Evolutionary conservation across 2,797 vertebrate species (phyloP), one percentile per base, ranked within the genome.

Genomic region (Eospalax fontanierii): DNA sequence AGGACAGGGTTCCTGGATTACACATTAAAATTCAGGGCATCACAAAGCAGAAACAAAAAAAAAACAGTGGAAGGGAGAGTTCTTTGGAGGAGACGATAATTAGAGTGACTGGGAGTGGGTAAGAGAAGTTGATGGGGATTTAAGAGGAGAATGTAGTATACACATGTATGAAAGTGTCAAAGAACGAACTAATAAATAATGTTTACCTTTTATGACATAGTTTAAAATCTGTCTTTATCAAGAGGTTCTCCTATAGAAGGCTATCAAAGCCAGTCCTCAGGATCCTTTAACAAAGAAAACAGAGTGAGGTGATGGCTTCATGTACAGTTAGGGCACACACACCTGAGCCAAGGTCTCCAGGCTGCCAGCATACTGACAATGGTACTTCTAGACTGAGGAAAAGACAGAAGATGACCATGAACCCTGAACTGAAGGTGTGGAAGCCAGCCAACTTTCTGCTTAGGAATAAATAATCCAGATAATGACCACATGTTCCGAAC

Each of bases 211-310:
- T 93, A 97, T 98, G 96, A 97, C 79, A 98, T 91, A 97, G 91
- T 98, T 98, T 97, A 98, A 90, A 98, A 76, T 9, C 59, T 98
- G 93, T 95, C 91, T 97, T 97, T 97, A 97, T 97, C 97, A 97
- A 93, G 92, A 97, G 96, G 85, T 97, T 90, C 89, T 97, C 93
- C 90, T 90, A 95, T 96, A 96, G 98, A 98, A 98, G 91, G 82
- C 83, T 97, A 97, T 91, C 95, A 96, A 95, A 98, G 84, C 68
- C 82, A 96, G 83, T 76, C 92, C 81, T 87, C 92, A 90, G 74
- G 84, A 82, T 95, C 95, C 74, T 97, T 95, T 94, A 93, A 97
- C 90, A 97, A 96, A 98, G 96, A 98, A 98, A 98, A 98, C 40
- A 97, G 68, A 95, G 83, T 87, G 61, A 97, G 91, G 46, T 95